These are phyloP conservation scores for Australoheros scitulus DNA, from an alignment of 2,113 vertebrate genomes.

Conservation along the genomic window DNA sequence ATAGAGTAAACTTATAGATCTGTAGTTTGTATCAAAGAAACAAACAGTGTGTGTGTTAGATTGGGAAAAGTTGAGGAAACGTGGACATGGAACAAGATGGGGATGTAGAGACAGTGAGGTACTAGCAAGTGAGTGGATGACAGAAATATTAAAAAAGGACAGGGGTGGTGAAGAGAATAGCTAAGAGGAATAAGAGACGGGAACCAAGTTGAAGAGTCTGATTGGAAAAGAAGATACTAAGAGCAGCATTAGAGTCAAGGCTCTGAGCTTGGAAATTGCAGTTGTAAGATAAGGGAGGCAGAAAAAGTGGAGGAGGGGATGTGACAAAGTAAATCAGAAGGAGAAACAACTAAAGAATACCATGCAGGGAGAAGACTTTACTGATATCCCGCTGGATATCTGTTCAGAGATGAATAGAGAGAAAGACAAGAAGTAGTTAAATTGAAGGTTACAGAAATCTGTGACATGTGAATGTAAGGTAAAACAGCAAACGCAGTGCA, in stretches of 20 bases:
- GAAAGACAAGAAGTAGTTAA: background rate
- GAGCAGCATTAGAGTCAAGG: background rate
- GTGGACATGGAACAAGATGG: background rate
- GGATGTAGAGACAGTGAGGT: background rate
- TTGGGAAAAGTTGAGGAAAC: background rate
- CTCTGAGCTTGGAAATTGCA: background rate
- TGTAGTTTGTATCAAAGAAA: background rate
- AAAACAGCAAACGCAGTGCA: background rate
- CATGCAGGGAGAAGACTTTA: background rate
- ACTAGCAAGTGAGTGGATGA: background rate
- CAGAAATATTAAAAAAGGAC: background rate
- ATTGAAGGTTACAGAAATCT: background rate
- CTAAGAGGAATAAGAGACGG: background rate
- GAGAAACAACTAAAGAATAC: background rate
- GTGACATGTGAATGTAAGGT: background rate
- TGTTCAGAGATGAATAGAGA: background rate
- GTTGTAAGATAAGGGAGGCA: background rate
- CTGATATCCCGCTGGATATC: background rate
- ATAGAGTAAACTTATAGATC: background rate
- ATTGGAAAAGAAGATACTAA: constrained; percentile 1
- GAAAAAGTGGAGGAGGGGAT: background rate
- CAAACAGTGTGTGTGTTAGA: background rate
- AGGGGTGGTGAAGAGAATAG: background rate
- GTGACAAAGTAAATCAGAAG: background rate
- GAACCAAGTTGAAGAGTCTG: background rate